These are phyloP conservation scores for Catamblyrhynchus diadema DNA, from an alignment of 2,797 vertebrate genomes.

Conservation along the genomic window DNA sequence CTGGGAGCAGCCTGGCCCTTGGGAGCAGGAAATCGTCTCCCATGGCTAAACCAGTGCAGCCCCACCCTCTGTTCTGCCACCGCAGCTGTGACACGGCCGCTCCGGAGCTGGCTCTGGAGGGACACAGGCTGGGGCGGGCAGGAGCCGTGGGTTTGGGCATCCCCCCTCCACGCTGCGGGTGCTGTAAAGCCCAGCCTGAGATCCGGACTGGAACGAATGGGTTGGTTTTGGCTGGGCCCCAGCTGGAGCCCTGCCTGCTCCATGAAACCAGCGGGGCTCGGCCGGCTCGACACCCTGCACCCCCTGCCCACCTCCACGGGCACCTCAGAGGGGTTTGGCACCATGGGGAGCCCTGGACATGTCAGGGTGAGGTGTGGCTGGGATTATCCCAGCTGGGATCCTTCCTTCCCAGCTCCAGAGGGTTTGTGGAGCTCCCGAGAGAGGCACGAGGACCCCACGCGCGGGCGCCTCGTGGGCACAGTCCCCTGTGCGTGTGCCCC, in stretches of 20 bases:
- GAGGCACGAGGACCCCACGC: neutral
- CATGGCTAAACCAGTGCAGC: accelerated
- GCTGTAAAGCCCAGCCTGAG: conserved; percentile 9
- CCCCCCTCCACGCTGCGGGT: accelerated
- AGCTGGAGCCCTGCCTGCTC: conserved; percentile 27
- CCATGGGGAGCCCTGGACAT: neutral
- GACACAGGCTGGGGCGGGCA: neutral
- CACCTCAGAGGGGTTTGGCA: accelerated
- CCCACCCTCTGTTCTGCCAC: neutral
- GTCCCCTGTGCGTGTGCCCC: neutral
- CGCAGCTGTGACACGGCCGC: neutral
- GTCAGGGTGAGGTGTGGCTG: neutral
- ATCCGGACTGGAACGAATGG: conserved; percentile 8
- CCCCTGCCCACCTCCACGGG: neutral
- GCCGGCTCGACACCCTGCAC: neutral
- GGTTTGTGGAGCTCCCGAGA: neutral
- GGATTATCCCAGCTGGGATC: neutral
- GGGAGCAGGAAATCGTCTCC: neutral
- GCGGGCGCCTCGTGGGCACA: neutral
- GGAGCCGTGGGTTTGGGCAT: neutral
- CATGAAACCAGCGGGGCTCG: neutral
- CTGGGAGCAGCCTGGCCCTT: neutral
- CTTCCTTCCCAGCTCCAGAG: neutral
- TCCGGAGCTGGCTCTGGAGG: accelerated
- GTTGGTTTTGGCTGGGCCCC: conserved; percentile 48